Base-by-base conservation (phyloP, 2,888 invertebrate species). In the Carpatolechia fugitivella region DNA sequence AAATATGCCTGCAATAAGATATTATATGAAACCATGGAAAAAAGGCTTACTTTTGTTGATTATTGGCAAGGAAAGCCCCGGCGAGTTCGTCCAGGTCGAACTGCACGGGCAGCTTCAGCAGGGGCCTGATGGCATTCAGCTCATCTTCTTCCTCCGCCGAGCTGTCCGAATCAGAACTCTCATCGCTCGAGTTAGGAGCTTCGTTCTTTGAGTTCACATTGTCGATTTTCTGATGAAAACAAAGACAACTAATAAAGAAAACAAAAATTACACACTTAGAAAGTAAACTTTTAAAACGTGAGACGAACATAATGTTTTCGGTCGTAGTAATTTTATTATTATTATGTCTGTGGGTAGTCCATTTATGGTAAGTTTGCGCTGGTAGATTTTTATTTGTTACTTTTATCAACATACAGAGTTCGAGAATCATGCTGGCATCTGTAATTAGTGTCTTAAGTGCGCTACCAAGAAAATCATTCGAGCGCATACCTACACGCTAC, bases 71-170 rank as follows among this genome's bases (percentile, higher is more conserved):
- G 78, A 94, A 90, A 30, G 93, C 95, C 40, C 95, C 95, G 29
- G 96, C 95, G 57, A 96, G 90, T 60, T 96, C 96, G 69, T 96
- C 96, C 59, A 96, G 92, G 84, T 96, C 95, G 74, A 97, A 92
- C 79, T 95, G 95, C 56, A 96, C 91, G 57, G 96, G 96, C 76
- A 96, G 85, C 78, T 95, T 95, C 74, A 95, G 92, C 69, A 83
- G 92, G 76, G 82, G 93, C 47, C 91, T 80, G 60, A 90, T 85
- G 63, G 91, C 85, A 58, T 93, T 92, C 51, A 93, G 91, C 49
- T 92, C 90, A 57, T 87, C 91, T 29, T 93, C 93, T 14, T 90
- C 92, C 59, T 93, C 93, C 35, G 90, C 92, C 0, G 90, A 88
- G 65, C 91, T 93, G 74, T 91, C 92, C 13, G 91, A 91, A 70